These are phyloP conservation scores for Erebia palarica DNA, from an alignment of 2,888 invertebrate species.

Conservation along the genomic window DNA sequence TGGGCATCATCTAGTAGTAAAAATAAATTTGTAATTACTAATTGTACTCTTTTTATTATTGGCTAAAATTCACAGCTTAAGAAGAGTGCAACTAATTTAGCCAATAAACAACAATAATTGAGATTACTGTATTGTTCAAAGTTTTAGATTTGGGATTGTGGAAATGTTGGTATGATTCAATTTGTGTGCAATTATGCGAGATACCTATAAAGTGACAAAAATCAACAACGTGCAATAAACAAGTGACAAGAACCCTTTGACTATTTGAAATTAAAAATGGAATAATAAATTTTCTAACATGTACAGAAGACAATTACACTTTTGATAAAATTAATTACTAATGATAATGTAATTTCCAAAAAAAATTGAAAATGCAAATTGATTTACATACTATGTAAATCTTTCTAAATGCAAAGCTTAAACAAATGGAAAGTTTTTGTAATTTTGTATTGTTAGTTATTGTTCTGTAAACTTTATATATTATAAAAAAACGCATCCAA, in stretches of 20 bases:
- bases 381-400: no score
- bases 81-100: no score
- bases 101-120: no score
- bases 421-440: no score
- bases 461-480: no score
- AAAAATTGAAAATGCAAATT: not conserved
- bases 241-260: constrained; percentile 7
- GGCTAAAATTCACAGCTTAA: no score
- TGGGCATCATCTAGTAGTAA: no score
- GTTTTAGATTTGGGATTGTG: not conserved
- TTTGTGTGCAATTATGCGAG: not conserved
- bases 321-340: not conserved
- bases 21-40: no score
- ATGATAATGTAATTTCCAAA: not conserved
- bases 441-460: no score
- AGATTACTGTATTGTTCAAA: not conserved
- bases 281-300: not conserved
- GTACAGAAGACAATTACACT: not conserved
- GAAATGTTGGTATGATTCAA: not conserved
- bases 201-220: not conserved
- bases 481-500: no score
- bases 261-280: not conserved
- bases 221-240: constrained; percentile 13
- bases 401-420: no score
- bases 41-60: no score